phyloP scores from a whole-genome alignment of 2,888 invertebrate genomes.

The Himalopsyche japonica region DNA sequence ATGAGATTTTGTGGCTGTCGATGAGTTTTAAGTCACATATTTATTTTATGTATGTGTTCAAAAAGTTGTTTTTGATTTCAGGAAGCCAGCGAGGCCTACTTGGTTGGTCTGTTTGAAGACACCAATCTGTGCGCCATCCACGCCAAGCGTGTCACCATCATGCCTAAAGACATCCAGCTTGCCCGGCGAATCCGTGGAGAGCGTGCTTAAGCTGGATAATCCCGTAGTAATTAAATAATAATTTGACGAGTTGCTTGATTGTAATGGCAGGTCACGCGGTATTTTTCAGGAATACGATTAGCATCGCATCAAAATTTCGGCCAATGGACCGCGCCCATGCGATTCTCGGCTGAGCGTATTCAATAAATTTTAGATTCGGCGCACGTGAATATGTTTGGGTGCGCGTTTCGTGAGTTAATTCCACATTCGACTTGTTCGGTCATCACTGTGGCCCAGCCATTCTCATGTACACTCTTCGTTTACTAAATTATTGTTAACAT shows the following conservation, averaged over 20 bases:
- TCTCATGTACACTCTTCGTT: neutral
- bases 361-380: neutral
- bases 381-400: neutral
- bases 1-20: too few relatives aligned
- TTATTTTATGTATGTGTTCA: too few relatives aligned
- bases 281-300: neutral
- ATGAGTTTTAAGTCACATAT: too few relatives aligned
- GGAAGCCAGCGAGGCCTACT: conserved; percentile 89
- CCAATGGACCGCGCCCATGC: neutral
- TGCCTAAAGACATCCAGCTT: conserved; percentile 97
- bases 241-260: conserved; percentile 14
- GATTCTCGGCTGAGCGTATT: neutral
- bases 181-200: conserved; percentile 96
- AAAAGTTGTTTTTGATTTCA: conserved; percentile 50
- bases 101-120: conserved; percentile 96
- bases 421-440: neutral
- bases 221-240: conserved; percentile 36
- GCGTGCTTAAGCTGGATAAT: conserved; percentile 72
- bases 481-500: conserved; percentile 39
- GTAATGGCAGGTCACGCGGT: conserved; percentile 3
- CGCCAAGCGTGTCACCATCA: conserved; percentile 95
- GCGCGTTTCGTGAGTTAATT: neutral
- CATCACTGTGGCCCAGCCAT: neutral
- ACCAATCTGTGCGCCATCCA: conserved; percentile 98
- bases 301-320: neutral